Percentiles rank a stretch among this genome's conserved stretches.
phyloP scores from a whole-genome alignment of 1,140 invertebrate genomes.

The Condylostylus longicornis region DNA sequence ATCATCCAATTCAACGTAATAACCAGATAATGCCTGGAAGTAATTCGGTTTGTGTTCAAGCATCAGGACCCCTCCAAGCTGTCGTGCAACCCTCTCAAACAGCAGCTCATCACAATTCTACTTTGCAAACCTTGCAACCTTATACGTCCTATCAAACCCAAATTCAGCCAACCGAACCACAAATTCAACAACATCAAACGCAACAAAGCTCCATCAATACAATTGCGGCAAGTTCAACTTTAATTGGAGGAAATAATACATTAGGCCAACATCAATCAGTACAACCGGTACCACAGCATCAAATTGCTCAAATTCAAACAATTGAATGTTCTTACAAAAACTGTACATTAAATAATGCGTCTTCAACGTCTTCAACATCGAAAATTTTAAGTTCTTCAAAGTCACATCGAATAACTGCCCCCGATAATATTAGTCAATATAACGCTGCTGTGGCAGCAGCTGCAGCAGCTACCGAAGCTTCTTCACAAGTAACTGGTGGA shows the following conservation, averaged over 20 bases:
- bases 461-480: slow-evolving; percentile 13
- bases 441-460: slow-evolving; percentile 19
- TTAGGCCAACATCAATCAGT: background rate
- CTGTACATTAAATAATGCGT: slow-evolving; percentile 12
- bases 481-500: no score
- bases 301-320: slow-evolving; percentile 3
- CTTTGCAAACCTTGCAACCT: no score
- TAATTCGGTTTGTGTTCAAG: slow-evolving; percentile 25
- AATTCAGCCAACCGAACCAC: background rate
- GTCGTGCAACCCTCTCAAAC: background rate
- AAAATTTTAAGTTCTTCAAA: slow-evolving; percentile 10
- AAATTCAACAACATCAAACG: background rate
- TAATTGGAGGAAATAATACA: slow-evolving; percentile 3
- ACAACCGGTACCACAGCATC: background rate
- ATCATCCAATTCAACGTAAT: no score
- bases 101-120: no score
- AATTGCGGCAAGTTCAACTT: slow-evolving; percentile 3
- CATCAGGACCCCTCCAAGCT: slow-evolving; percentile 6
- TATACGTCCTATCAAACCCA: background rate
- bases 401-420: background rate
- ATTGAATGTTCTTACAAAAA: slow-evolving; percentile 29
- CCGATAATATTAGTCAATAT: background rate
- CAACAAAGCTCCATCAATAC: slow-evolving; percentile 5
- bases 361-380: no score
- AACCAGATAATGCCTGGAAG: slow-evolving; percentile 9